Conservation (phyloP, 2,888 invertebrate genomes). For the Diabrotica balteata region DNA sequence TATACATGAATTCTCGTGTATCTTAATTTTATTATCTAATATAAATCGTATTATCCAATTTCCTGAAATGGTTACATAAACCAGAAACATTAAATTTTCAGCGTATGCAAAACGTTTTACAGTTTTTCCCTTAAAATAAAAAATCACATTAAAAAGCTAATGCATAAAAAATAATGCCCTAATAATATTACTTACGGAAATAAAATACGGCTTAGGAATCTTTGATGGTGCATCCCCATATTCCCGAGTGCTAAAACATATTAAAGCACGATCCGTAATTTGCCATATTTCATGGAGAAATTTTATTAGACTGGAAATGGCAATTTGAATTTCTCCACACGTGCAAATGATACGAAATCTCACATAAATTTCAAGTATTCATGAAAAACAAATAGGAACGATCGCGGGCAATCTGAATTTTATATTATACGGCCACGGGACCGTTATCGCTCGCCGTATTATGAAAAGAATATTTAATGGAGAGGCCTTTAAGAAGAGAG, state of each 20-base stretch:
- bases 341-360: conserved; percentile 39
- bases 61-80: too few species aligned
- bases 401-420: conserved; percentile 38
- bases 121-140: too few species aligned
- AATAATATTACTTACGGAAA: too few species aligned
- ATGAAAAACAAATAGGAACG: conserved; percentile 41
- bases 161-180: too few species aligned
- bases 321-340: conserved; percentile 39
- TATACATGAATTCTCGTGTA: too few species aligned
- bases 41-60: too few species aligned
- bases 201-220: too few species aligned
- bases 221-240: conserved; percentile 2
- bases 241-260: conserved; percentile 21
- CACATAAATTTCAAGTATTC: conserved; percentile 41
- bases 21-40: too few species aligned
- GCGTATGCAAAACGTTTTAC: too few species aligned
- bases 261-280: conserved; percentile 35
- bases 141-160: too few species aligned
- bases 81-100: too few species aligned
- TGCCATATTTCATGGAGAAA: conserved; percentile 32
- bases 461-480: conserved; percentile 15
- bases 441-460: conserved; percentile 28
- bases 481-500: background rate
- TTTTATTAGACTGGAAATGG: conserved; percentile 40
- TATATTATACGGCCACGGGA: conserved; percentile 27